phyloP scores from a whole-genome alignment of 2,113 vertebrate species.

The Peromyscus maniculatus region DNA sequence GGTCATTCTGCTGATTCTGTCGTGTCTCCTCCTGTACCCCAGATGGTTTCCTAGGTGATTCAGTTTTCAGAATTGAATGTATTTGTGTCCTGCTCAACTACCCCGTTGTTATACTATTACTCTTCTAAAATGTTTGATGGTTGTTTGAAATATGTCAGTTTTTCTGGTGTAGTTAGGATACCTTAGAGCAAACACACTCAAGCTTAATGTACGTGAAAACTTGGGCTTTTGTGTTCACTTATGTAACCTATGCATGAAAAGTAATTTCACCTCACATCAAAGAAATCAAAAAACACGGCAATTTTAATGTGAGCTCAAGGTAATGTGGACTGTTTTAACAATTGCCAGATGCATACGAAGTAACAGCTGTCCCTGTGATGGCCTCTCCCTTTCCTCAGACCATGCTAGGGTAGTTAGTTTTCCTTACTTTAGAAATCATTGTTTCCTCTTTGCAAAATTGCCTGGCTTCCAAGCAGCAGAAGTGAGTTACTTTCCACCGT shows the following conservation, averaged over 20 bases:
- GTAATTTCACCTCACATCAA: background rate
- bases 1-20: background rate
- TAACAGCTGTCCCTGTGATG: conserved; percentile 9
- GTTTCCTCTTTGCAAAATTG: conserved; percentile 5
- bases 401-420: background rate
- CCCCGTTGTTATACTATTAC: background rate
- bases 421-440: conserved; percentile 2
- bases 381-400: no score
- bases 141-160: conserved; percentile 8
- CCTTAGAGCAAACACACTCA: background rate
- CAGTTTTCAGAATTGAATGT: conserved; percentile 26
- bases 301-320: conserved; percentile 1
- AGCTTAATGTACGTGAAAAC: background rate
- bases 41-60: background rate
- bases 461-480: background rate
- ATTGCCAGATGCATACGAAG: background rate
- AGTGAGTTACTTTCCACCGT: background rate
- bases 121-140: background rate
- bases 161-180: background rate
- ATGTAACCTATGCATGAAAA: background rate
- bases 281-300: background rate
- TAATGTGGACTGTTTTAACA: background rate
- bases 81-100: background rate
- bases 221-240: background rate
- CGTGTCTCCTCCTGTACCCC: background rate